These are phyloP conservation scores for Drosophila putrida DNA, from an alignment of 2,888 invertebrate genomes.

Conservation along the genomic window DNA sequence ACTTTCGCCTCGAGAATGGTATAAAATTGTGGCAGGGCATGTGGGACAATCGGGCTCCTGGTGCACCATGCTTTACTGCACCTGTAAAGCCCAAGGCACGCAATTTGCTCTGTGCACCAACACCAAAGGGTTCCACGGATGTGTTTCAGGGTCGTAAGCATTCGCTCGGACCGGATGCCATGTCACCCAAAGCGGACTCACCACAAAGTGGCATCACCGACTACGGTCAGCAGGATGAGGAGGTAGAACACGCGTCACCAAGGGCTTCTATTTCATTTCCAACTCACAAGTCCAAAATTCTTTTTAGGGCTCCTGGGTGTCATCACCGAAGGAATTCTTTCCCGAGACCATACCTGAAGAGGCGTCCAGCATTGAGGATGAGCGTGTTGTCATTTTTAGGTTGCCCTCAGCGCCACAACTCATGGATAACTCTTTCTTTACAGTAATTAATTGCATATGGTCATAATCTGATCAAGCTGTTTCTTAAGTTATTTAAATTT, in stretches of 20 bases:
- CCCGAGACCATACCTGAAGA: conserved; percentile 97
- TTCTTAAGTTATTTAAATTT: neutral
- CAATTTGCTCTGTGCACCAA: conserved; percentile 88
- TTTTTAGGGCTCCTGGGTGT: conserved; percentile 90
- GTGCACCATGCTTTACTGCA: conserved; percentile 96
- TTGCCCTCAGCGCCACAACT: conserved; percentile 91
- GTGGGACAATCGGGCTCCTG: conserved; percentile 98
- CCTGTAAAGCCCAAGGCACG: conserved; percentile 96
- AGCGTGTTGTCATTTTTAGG: conserved; percentile 95
- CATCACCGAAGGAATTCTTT: conserved; percentile 95
- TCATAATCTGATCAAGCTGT: neutral
- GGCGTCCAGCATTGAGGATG: conserved; percentile 96
- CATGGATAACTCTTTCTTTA: conserved; percentile 92
- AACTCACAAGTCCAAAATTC: neutral
- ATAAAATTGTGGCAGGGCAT: conserved; percentile 97
- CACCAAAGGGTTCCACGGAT: conserved; percentile 87
- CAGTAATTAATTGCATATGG: conserved; percentile 86
- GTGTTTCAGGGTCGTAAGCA: conserved; percentile 91
- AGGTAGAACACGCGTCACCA: conserved; percentile 61
- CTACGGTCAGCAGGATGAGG: conserved; percentile 84
- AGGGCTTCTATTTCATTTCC: no score
- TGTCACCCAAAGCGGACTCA: conserved; percentile 84
- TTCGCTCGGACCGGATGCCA: conserved; percentile 79
- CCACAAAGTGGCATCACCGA: conserved; percentile 84
- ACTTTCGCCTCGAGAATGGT: conserved; percentile 97